A percentile compares a stretch with the other conserved stretches of the same genome.
Conservation (phyloP, 2,797 vertebrate species). For the Coregonus ussuriensis region DNA sequence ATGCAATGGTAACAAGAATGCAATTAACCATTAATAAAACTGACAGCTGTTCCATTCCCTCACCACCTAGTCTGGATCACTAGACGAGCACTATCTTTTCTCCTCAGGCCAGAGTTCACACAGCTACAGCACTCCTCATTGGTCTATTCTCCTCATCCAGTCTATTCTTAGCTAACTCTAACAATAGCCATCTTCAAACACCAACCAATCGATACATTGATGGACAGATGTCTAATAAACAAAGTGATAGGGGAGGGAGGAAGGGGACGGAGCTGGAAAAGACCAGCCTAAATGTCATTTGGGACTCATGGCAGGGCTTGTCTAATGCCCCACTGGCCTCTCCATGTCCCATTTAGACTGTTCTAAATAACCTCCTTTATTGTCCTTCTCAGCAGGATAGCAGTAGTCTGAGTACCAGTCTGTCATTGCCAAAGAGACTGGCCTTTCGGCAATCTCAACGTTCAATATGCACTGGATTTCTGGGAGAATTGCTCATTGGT, state of each 20-base stretch:
- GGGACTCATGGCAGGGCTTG: neutral
- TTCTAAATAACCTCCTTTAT: conserved; percentile 28
- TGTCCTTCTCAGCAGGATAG: conserved; percentile 21
- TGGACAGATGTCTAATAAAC: conserved; percentile 25
- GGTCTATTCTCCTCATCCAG: neutral
- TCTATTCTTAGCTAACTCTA: conserved; percentile 10
- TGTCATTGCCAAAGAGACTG: too few relatives aligned
- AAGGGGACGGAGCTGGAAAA: neutral
- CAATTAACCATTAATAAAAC: neutral
- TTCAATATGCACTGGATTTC: too few relatives aligned
- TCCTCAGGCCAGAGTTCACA: conserved; percentile 17
- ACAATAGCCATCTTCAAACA: conserved; percentile 24
- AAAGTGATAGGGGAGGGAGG: neutral
- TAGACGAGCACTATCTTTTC: neutral
- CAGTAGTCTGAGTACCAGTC: neutral
- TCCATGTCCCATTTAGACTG: conserved; percentile 23
- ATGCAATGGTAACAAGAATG: neutral
- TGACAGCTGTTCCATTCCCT: neutral
- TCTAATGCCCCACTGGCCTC: conserved; percentile 13
- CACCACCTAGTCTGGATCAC: neutral
- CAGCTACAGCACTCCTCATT: neutral
- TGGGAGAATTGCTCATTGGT: too few relatives aligned
- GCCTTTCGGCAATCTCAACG: too few relatives aligned
- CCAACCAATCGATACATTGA: conserved; percentile 32
- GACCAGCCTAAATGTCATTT: neutral